Base-by-base conservation (phyloP, 2,888 invertebrate species). In the Onchidella celtica region DNA sequence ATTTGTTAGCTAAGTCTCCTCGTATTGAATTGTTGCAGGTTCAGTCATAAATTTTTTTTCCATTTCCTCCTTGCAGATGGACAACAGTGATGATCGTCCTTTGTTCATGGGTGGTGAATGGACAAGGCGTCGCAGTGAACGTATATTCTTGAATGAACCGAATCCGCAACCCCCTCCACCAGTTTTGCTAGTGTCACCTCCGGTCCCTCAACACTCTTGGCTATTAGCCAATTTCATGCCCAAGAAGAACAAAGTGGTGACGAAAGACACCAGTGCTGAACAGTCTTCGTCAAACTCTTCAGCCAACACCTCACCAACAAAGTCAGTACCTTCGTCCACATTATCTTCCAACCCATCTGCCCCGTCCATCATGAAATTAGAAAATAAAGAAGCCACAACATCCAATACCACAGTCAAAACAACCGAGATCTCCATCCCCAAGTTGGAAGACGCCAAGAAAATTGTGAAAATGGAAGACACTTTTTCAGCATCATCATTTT, bases 131-230 rank as follows among this genome's bases (percentile, higher is more conserved):
- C 88, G 93, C 29, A 93, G 93, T 86, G 93, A 93, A 82, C 84
- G 93, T 21, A 93, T 93, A 59, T 93, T 93, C 85, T 88, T 93
- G 17, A 93, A 90, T 85, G 93, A 93, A 70, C 87, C 90, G 38
- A 91, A 90, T 80, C 90, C 34, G 89, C 69, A 69, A 40, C 77
- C 69, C 9, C 47, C 24, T 2, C 65, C 75, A 38, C n/a, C 77
- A 11, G 61, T 70, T n/a, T 47, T 55, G 17, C 40, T 70, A 6
- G 57, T 68, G 1, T 74, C 74, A 21, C 65, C 68, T 36, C 80
- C 80, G 29, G 34, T 73, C 32, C 76, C 59, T 11, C 70, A 81
- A 40, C 76, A 61, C 17, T 70, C 76, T 21, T 81, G 81, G 81
- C 76, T 76, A 65, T 72, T 81, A 17, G 76, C 81, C 61, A 59